These are phyloP conservation scores for Rotaria sp. DNA, from an alignment of 2,888 invertebrate species.

Conservation along the genomic window DNA sequence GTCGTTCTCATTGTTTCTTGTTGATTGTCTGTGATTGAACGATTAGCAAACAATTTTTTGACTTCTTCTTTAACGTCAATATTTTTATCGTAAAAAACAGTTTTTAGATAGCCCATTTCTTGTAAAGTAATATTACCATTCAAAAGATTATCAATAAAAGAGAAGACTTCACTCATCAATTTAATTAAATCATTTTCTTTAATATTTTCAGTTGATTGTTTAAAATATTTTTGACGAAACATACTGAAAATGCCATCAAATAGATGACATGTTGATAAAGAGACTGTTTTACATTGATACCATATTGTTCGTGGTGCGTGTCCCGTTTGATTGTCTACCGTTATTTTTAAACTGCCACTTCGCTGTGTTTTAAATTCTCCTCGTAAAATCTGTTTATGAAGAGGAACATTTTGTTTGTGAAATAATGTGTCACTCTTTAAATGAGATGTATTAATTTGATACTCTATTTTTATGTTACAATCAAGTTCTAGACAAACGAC, in stretches of 20 bases:
- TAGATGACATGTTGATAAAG: not conserved
- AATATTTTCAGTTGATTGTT: not conserved
- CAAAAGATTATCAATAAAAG: not conserved
- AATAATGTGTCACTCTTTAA: too few species aligned
- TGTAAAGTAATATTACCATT: not conserved
- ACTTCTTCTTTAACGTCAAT: not conserved
- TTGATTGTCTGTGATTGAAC: not conserved
- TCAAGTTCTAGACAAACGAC: not conserved
- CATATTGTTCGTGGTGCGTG: not conserved
- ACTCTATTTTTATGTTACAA: not conserved
- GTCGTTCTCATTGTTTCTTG: not conserved
- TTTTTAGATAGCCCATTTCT: not conserved
- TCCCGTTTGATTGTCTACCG: not conserved
- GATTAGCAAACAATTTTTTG: not conserved
- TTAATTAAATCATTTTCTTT: not conserved
- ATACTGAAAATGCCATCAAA: not conserved
- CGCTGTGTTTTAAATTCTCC: slow-evolving; percentile 6
- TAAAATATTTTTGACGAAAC: not conserved
- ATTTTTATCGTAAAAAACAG: not conserved
- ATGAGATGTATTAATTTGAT: not conserved
- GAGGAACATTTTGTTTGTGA: not conserved
- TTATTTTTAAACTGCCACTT: not conserved
- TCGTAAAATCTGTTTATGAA: not conserved
- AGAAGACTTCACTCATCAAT: not conserved
- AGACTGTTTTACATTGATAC: not conserved